Base-by-base conservation (phyloP, 2,113 vertebrate genomes). In the Dicentrarchus labrax region DNA sequence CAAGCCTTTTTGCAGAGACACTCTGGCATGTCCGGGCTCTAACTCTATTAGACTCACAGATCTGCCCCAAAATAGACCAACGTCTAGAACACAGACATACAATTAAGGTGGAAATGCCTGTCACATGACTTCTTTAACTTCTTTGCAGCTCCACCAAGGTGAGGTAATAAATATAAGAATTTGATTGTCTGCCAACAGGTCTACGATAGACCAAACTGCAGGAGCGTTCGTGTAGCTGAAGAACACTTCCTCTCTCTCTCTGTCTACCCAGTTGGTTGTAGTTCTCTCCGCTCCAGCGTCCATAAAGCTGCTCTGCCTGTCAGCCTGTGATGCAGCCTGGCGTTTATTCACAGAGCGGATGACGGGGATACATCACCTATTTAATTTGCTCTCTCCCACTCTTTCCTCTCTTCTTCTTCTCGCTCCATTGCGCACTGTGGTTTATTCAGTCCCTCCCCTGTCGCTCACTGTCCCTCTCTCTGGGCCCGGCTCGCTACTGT, bases 341-440 rank as follows among this genome's bases (percentile, higher is more conserved):
- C 12, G n/a, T 61, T 62, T 53, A 72, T 83, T 62, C 67, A 47
- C 64, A 47, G 43, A 67, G 62, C 21, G 66, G 68, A 72, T 76
- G 87, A 82, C 61, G 41, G 64, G 72, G 56, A 38, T n/a, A 39
- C 83, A 86, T 83, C 84, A 84, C 68, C 82, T 89, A 66, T 89
- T 91, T 75, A n/a, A 82, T 83, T 62, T 69, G 57, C 71, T 69
- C 62, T 4, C 61, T 57, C 68, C 6, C 6, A 0, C 65, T 61
- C 71, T 66, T 62, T 30, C 76, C 24, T 70, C 30, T 24, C 60
- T 56, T 15, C 47, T 19, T 36, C 61, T 77, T 73, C 68, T 80
- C 71, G 45, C 60, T 21, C 68, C 8, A 0, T 36, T 54, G 70
- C 82, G 71, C 74, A 5, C 76, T 43, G 68, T 56, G 65, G 48